Base-by-base conservation (phyloP, 1,140 invertebrate species). In the Nasonia vitripennis region DNA sequence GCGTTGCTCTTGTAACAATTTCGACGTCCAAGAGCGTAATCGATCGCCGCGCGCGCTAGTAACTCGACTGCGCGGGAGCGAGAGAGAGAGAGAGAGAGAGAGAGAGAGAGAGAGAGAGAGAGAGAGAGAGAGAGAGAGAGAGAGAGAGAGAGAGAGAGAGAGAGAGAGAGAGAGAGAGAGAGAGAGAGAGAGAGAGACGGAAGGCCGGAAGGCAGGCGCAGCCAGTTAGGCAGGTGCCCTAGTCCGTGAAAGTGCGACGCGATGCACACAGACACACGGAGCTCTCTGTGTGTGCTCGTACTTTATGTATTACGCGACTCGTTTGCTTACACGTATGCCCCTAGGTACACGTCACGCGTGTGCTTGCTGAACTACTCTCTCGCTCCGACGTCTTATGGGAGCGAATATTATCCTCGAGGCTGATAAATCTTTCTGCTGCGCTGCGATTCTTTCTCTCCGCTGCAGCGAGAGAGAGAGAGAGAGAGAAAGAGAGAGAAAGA, bases 241-340 rank as follows among this genome's bases (percentile, higher is more conserved):
- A 81, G 80, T 81, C 80, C 80, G 80, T 81, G 80, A 81, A 81
- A 81, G 80, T 80, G 41, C 62, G 68, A 79, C 9, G n/a, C 78
- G 31, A 68, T 68, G 27, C 27, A 62, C 17, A 62, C 55, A 62
- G 20, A 20, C 17, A 17, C 17, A 55, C 17, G 14, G 6, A 9
- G 55, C 17, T 27, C 4, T 7, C n/a, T 27, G 37, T 51, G 14
- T 20, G n/a, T 75, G 75, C 71, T 2, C 34, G 51, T 11, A 17
- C 51, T 62, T 62, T 45, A 45, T 79, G 55, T 79, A 67, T 67
- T 75, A 45, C 20, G 48, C 75, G 48, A 75, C 67, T 71, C 78
- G 34, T 45, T 45, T 78, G 77, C 77, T 55, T 78, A 78, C 48
- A 17, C 45, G 27, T 67, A 67, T 17, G 14, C 70, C 23, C 27